Conservation (phyloP, 2,888 invertebrate species). For the Eupithecia abbreviata region DNA sequence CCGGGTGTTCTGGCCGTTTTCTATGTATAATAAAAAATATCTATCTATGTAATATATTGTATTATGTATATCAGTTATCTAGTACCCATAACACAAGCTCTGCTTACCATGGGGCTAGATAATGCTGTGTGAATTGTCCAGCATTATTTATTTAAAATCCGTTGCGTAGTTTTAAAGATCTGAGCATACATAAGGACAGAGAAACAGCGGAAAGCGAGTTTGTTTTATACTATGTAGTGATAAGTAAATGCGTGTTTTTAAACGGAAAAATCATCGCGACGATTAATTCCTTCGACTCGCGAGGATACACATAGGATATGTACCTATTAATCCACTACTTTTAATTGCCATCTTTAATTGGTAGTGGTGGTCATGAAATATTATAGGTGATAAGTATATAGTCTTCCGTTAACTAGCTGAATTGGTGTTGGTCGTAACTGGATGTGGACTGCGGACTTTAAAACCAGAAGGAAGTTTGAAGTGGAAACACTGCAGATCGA, state of each 20-base stretch:
- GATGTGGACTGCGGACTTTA: neutral
- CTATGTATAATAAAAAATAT: too few species aligned
- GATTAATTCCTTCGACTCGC: neutral
- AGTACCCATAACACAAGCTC: too few species aligned
- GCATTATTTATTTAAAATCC: too few species aligned
- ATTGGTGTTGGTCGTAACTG: neutral
- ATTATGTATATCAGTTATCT: too few species aligned
- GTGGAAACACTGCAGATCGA: neutral
- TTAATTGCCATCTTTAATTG: neutral
- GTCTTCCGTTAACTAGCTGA: neutral
- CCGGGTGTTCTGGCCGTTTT: too few species aligned
- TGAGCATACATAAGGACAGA: too few species aligned
- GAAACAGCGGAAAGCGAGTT: too few species aligned
- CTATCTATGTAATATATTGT: too few species aligned
- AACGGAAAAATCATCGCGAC: neutral
- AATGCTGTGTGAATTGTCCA: too few species aligned
- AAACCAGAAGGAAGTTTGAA: neutral
- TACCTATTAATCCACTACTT: neutral
- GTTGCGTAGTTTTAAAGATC: too few species aligned
- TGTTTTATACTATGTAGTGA: too few species aligned
- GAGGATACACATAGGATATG: neutral
- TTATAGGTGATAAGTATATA: neutral
- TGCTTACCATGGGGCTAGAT: too few species aligned
- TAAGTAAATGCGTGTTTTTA: neutral
- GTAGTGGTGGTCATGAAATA: neutral